Base-by-base conservation (phyloP, 2,888 invertebrate genomes). In the Drosophila mimetica region DNA sequence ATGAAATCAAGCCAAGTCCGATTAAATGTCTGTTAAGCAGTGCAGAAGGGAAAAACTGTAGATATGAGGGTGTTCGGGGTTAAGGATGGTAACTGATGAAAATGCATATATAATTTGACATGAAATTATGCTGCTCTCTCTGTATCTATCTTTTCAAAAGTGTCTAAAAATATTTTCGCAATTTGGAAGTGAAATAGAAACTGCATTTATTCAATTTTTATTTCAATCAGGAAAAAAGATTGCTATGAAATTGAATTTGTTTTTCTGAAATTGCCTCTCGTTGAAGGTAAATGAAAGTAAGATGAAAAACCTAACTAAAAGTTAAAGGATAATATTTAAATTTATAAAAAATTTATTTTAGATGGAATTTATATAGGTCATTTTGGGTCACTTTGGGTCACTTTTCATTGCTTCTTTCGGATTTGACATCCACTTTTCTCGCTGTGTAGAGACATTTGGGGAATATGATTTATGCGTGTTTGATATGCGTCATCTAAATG, bases 401-500 rank as follows among this genome's bases (percentile, higher is more conserved):
- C n/a, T n/a, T n/a, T n/a, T n/a, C n/a, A n/a, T n/a, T 25, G 28
- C 28, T 28, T 28, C 9, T 0, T 9, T 11, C 1, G 7, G 0
- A 34, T 2, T 25, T 7, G 9, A 30, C 16, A 22, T 18, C 18
- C n/a, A 5, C 6, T 14, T 32, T 44, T 22, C 1, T 34, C 7
- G 0, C 34, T 16, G 22, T 34, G 16, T 1, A 16, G 4, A 8
- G 22, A 20, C 7, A 30, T 32, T 52, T 4, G 2, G 9, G 4
- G 14, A 28, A 18, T 55, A 44, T 44, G 25, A 55, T 52, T 41
- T 58, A 52, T 58, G 53, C 16, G n/a, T 52, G 22, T 41, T 52
- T 44, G 11, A 46, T 59, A 60, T 53, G 69, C 70, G 60, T 48
- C 71, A 70, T 52, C 36, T 42, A 39, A 58, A 41, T 64, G 50